Conservation (phyloP, 2,888 invertebrate genomes). For the Diloba caeruleocephala region DNA sequence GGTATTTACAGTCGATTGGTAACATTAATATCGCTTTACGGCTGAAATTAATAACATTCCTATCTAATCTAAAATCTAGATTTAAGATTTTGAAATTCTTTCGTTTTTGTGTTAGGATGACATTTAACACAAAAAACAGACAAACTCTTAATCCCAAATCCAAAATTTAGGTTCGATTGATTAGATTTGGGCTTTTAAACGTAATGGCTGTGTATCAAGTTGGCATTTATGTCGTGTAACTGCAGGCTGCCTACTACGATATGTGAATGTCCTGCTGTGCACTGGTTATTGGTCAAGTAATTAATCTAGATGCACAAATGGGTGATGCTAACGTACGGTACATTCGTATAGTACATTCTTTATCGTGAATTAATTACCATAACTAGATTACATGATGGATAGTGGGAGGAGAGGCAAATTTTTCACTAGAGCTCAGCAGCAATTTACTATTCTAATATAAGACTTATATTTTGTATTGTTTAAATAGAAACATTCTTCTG, state of each 20-base stretch:
- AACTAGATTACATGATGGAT: too few species aligned
- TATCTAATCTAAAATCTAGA: too few species aligned
- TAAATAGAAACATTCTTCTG: not conserved
- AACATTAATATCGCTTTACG: conserved; percentile 27
- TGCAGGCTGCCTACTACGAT: too few species aligned
- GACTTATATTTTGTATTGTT: not conserved
- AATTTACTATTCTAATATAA: not conserved
- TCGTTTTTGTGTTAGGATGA: too few species aligned
- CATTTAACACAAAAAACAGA: too few species aligned
- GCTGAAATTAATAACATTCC: too few species aligned
- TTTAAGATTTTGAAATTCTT: too few species aligned
- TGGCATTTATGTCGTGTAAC: conserved; percentile 15
- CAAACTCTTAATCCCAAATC: too few species aligned
- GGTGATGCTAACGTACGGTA: conserved; percentile 1
- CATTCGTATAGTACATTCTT: not conserved
- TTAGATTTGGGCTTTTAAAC: too few species aligned
- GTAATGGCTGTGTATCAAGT: conserved; percentile 19
- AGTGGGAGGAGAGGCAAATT: conserved; percentile 1
- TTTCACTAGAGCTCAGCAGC: not conserved
- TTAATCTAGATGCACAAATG: conserved; percentile 5
- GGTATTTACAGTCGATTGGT: conserved; percentile 24
- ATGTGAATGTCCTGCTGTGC: conserved; percentile 8
- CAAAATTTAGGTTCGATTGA: too few species aligned
- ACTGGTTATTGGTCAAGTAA: conserved; percentile 7
- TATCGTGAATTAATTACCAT: conserved; percentile 3